A percentile compares a stretch with the other conserved stretches of the same genome.
phyloP scores from a whole-genome alignment of 2,113 vertebrate species.

The Microcebus ravelobensis region DNA sequence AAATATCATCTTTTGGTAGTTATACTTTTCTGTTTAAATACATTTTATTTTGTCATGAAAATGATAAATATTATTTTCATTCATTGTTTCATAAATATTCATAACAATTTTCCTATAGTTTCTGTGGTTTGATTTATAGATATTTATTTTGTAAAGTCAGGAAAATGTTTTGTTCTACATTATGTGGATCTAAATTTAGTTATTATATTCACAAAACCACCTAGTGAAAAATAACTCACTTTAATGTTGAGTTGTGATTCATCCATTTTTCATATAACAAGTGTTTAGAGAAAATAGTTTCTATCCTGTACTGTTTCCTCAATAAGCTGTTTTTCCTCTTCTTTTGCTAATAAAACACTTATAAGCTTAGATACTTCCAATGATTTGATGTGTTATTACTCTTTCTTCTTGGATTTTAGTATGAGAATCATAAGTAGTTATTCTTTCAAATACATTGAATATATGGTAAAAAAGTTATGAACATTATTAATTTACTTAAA shows the following conservation, averaged over 20 bases:
- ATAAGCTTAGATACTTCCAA: neutral
- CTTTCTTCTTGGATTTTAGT: neutral
- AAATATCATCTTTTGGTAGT: neutral
- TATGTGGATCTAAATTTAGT: neutral
- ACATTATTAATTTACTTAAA: neutral
- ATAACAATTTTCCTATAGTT: neutral
- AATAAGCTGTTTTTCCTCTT: neutral
- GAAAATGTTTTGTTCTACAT: neutral
- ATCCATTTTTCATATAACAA: neutral
- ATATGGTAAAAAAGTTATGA: neutral
- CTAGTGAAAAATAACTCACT: neutral
- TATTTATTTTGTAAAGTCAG: neutral
- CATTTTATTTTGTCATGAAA: neutral
- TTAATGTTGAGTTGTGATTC: neutral
- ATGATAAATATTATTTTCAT: neutral
- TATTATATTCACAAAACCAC: neutral
- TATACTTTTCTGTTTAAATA: neutral
- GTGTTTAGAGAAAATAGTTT: constrained; percentile 19
- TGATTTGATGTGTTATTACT: neutral
- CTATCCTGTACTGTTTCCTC: neutral
- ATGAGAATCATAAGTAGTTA: neutral
- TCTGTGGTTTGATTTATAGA: neutral
- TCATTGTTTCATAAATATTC: neutral
- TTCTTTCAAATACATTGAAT: neutral
- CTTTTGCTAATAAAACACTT: neutral